Conservation (phyloP, 1,140 invertebrate genomes). For the Popillia japonica region DNA sequence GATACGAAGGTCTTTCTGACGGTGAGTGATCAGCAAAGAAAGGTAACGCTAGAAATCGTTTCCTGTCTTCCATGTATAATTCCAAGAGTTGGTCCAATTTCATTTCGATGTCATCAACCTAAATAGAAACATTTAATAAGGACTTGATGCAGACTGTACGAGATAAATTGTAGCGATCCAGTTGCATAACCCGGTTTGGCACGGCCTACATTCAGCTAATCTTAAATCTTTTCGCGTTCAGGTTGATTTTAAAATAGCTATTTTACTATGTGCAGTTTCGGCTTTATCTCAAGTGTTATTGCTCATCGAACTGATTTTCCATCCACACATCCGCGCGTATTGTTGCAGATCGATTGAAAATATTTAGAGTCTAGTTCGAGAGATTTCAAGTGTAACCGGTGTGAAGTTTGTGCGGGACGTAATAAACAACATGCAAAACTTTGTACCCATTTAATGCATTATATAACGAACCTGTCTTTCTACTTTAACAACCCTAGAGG, state of each 20-base stretch:
- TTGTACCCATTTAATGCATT: background rate
- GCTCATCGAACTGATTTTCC: background rate
- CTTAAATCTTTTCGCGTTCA: background rate
- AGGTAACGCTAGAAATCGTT: slow-evolving; percentile 67
- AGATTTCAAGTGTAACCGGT: background rate
- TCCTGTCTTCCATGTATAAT: slow-evolving; percentile 90
- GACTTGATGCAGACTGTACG: no score
- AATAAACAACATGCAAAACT: no score
- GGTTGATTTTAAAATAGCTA: background rate
- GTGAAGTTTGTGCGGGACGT: background rate
- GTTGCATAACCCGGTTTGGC: no score
- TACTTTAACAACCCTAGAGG: slow-evolving; percentile 92
- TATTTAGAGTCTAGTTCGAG: background rate
- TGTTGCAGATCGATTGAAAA: no score
- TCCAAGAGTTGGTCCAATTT: slow-evolving; percentile 94
- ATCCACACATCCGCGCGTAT: no score
- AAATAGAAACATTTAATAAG: slow-evolving; percentile 38
- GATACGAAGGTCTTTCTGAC: slow-evolving; percentile 28
- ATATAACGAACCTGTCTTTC: slow-evolving; percentile 82
- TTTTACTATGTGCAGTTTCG: background rate
- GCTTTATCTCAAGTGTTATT: background rate
- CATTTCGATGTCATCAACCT: slow-evolving; percentile 93
- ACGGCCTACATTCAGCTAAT: background rate
- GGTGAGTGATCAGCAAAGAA: slow-evolving; percentile 56
- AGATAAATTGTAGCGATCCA: no score